Percentiles rank a stretch among this genome's conserved stretches.
Conservation (phyloP, 2,113 vertebrate genomes). For the Hemichromis elongatus region DNA sequence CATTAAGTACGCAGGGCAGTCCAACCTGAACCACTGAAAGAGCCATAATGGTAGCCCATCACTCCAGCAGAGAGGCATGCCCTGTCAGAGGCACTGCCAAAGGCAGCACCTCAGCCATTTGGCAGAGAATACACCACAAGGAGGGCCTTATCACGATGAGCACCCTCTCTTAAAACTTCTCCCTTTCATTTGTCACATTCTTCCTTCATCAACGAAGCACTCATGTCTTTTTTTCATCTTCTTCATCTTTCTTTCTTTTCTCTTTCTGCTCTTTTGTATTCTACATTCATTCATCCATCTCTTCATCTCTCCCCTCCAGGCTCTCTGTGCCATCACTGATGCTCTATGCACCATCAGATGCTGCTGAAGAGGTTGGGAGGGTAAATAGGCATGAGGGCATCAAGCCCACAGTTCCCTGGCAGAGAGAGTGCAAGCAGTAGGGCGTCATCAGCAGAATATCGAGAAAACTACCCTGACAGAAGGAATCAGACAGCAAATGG, state of each 20-base stretch:
- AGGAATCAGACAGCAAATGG: constrained; percentile 54
- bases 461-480: constrained; percentile 40
- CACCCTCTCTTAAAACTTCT: background rate
- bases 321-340: constrained; percentile 24
- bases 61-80: constrained; percentile 22
- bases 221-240: background rate
- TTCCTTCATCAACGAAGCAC: constrained; percentile 21
- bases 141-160: constrained; percentile 22
- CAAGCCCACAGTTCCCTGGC: constrained; percentile 12
- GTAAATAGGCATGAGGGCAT: constrained; percentile 52
- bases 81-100: constrained; percentile 21
- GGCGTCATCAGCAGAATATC: constrained; percentile 34
- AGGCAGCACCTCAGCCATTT: constrained; percentile 21
- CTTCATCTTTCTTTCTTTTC: background rate
- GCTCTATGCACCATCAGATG: constrained; percentile 28
- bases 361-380: constrained; percentile 42
- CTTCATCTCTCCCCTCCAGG: constrained; percentile 35
- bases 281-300: background rate
- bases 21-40: constrained; percentile 5
- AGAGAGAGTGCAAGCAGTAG: background rate
- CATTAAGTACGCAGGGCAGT: constrained; percentile 1
- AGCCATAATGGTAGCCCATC: constrained; percentile 20
- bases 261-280: constrained; percentile 18
- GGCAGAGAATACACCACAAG: constrained; percentile 15
- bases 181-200: constrained; percentile 28